These are phyloP conservation scores for Axinella damicornis DNA, from an alignment of 37 sponge, comb jelly and placozoan species.

Conservation along the genomic window DNA sequence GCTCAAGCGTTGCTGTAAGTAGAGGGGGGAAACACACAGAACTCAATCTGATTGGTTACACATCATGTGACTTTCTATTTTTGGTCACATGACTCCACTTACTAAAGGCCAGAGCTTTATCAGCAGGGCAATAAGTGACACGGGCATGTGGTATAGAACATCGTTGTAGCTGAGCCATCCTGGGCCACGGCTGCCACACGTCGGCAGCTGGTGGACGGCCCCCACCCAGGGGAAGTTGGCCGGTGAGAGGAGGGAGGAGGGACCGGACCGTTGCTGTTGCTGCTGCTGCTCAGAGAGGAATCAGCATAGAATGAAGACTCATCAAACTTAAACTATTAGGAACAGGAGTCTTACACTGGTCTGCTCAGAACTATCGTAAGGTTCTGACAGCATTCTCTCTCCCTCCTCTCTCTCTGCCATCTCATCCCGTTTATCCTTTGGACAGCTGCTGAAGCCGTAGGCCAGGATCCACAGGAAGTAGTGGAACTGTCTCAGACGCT, in stretches of 20 bases:
- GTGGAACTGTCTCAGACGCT: conserved; percentile 56
- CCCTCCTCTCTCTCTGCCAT: not conserved
- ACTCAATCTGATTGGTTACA: too few relatives aligned
- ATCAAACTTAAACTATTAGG: too few relatives aligned
- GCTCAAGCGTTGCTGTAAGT: too few relatives aligned
- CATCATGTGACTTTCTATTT: too few relatives aligned
- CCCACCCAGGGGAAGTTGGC: conserved; percentile 41
- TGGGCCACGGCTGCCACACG: not conserved
- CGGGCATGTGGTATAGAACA: conserved; percentile 46
- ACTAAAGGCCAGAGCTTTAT: not conserved
- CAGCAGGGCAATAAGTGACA: conserved; percentile 34
- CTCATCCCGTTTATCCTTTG: not conserved
- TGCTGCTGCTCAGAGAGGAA: too few relatives aligned
- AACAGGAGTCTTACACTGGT: too few relatives aligned
- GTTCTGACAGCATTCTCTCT: too few relatives aligned
- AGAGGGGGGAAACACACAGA: too few relatives aligned
- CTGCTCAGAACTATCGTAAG: too few relatives aligned
- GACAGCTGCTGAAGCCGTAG: not conserved
- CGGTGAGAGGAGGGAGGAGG: conserved; percentile 5
- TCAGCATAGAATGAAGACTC: too few relatives aligned
- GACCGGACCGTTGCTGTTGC: not conserved
- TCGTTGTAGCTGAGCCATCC: conserved; percentile 40
- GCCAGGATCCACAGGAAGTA: conserved; percentile 60
- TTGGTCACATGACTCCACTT: too few relatives aligned
- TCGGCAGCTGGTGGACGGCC: conserved; percentile 16